A percentile compares a stretch with the other conserved stretches of the same genome.
Evolutionary conservation across 2,888 invertebrate genomes (phyloP).

Genomic region (Anthophora plumipes): DNA sequence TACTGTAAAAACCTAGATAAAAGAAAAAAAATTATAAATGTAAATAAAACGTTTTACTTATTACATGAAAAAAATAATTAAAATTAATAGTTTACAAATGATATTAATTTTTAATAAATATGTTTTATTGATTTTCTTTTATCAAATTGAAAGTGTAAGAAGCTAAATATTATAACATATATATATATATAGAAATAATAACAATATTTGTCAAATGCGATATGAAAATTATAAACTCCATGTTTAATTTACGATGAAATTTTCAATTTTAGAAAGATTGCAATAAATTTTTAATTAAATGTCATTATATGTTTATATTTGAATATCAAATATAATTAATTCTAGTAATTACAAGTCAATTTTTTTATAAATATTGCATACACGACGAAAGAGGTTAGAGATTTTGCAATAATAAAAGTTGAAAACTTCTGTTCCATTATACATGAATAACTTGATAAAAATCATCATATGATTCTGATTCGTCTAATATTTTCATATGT

Average conservation of each 20-base stretch:
- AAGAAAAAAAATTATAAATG: too few species aligned
- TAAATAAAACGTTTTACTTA: too few species aligned
- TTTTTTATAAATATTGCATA: conserved; percentile 21
- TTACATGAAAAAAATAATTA: too few species aligned
- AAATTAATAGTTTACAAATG: too few species aligned
- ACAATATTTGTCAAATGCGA: not conserved
- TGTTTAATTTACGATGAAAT: not conserved
- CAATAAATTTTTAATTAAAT: not conserved
- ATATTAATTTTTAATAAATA: too few species aligned
- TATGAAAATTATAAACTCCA: not conserved
- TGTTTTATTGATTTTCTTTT: too few species aligned
- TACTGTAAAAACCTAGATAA: too few species aligned
- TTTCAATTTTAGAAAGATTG: not conserved
- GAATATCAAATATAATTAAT: not conserved
- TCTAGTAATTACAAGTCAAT: conserved; percentile 9
- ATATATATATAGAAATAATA: not conserved
- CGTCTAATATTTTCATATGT: conserved; percentile 30
- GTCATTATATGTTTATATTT: not conserved
- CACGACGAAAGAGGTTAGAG: conserved; percentile 44
- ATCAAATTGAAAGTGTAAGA: too few species aligned
- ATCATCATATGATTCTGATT: conserved; percentile 43
- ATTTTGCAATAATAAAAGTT: conserved; percentile 35
- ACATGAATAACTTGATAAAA: conserved; percentile 49
- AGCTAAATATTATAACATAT: not conserved
- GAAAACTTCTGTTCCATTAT: conserved; percentile 66